phyloP scores from a whole-genome alignment of 2,113 vertebrate genomes.

The Anguilla japonica region DNA sequence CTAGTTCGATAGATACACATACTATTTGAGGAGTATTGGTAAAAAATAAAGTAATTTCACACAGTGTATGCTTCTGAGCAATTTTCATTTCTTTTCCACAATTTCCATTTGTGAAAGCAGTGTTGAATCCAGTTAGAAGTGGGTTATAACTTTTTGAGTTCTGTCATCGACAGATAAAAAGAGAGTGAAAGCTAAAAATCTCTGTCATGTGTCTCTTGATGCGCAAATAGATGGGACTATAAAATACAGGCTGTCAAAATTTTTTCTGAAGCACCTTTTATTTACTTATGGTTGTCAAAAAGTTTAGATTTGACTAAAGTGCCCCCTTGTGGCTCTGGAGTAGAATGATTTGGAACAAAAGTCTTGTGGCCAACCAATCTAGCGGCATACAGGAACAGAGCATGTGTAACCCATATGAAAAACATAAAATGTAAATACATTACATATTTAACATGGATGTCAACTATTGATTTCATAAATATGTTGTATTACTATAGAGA shows the following conservation, averaged over 20 bases:
- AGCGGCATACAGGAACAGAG: neutral
- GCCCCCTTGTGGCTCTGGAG: neutral
- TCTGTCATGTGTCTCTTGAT: neutral
- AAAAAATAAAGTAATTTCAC: neutral
- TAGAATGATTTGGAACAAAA: neutral
- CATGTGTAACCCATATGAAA: neutral
- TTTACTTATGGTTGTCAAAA: neutral
- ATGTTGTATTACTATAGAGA: neutral
- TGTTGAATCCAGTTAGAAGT: neutral
- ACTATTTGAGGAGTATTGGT: neutral
- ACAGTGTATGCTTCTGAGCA: neutral
- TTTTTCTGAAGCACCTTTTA: neutral
- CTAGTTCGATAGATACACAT: neutral
- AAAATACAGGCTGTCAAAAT: neutral
- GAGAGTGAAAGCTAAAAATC: neutral
- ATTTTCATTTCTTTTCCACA: neutral
- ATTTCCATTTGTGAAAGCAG: neutral
- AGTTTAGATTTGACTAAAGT: neutral
- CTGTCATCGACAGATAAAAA: slow-evolving; percentile 1
- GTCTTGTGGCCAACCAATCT: neutral
- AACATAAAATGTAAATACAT: neutral
- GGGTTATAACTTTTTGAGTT: neutral
- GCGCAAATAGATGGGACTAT: neutral
- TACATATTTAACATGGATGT: neutral
- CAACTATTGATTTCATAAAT: neutral